phyloP scores from a whole-genome alignment of 2,113 vertebrate species.

The Helogale parvula region DNA sequence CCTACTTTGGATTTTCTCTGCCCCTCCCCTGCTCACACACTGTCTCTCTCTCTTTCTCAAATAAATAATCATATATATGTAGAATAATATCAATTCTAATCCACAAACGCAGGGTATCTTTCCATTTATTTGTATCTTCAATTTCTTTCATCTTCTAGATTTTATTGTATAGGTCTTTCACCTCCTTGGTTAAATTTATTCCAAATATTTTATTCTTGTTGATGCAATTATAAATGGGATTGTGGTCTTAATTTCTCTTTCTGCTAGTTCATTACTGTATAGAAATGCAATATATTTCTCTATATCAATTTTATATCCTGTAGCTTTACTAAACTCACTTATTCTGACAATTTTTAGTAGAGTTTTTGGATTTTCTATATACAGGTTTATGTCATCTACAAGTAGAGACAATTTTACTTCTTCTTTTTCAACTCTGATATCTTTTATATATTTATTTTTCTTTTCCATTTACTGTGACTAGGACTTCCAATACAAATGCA shows the following conservation, averaged over 20 bases:
- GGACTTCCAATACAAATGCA: neutral
- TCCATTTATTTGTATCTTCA: neutral
- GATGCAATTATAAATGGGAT: neutral
- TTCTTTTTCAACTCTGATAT: neutral
- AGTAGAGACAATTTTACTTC: neutral
- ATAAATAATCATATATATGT: no score
- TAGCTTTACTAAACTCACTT: neutral
- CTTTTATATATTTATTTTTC: neutral
- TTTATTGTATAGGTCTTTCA: neutral
- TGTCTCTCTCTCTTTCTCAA: no score
- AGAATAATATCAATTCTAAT: neutral
- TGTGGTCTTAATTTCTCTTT: neutral
- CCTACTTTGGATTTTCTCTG: no score
- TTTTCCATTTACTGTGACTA: neutral
- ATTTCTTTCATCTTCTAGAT: neutral
- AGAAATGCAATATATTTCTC: neutral
- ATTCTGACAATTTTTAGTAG: neutral
- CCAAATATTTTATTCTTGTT: neutral
- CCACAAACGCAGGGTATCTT: neutral
- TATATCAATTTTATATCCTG: neutral
- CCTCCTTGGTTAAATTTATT: neutral
- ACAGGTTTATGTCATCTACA: neutral
- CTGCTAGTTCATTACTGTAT: neutral
- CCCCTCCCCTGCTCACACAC: no score
- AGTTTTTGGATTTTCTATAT: neutral